These are phyloP conservation scores for Drosophila paucipuncta DNA, from an alignment of 2,888 invertebrate genomes.

Conservation along the genomic window DNA sequence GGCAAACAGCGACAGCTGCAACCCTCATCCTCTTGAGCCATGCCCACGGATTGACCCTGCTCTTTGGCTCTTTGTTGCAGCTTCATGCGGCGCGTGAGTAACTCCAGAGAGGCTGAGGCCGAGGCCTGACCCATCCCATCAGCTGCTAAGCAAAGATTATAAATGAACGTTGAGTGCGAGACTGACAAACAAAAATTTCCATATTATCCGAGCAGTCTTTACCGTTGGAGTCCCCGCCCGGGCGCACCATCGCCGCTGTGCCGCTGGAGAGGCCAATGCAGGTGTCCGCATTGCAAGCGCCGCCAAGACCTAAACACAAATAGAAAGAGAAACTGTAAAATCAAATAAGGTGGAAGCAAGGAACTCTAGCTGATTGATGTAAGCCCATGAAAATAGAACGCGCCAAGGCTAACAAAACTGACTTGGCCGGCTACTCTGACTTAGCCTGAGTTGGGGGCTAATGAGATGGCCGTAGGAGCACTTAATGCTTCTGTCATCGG, in stretches of 20 bases:
- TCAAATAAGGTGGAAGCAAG: slow-evolving; percentile 1
- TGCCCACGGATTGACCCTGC: slow-evolving; percentile 14
- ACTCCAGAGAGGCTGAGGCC: slow-evolving; percentile 60
- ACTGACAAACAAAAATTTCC: slow-evolving; percentile 54
- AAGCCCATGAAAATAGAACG: slow-evolving; percentile 68
- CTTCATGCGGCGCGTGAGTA: slow-evolving; percentile 69
- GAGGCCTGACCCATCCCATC: slow-evolving; percentile 65
- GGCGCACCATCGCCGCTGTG: slow-evolving; percentile 82
- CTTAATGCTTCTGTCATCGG: slow-evolving; percentile 74
- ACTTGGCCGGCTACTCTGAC: slow-evolving; percentile 22
- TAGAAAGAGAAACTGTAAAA: slow-evolving; percentile 47
- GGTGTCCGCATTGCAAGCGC: slow-evolving; percentile 84
- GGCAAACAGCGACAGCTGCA: slow-evolving; percentile 93
- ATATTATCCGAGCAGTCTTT: slow-evolving; percentile 69
- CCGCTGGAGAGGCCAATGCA: slow-evolving; percentile 85
- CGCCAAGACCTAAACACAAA: slow-evolving; percentile 67
- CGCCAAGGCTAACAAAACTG: slow-evolving; percentile 24
- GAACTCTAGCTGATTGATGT: slow-evolving; percentile 57
- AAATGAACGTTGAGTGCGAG: slow-evolving; percentile 28
- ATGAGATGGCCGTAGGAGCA: slow-evolving; percentile 51
- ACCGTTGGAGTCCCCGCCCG: slow-evolving; percentile 78
- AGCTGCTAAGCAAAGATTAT: slow-evolving; percentile 40
- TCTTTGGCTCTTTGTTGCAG: slow-evolving; percentile 45
- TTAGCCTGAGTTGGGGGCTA: slow-evolving; percentile 32
- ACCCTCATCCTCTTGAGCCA: slow-evolving; percentile 54